Conservation (phyloP, 2,113 vertebrate genomes). For the Pandion haliaetus region DNA sequence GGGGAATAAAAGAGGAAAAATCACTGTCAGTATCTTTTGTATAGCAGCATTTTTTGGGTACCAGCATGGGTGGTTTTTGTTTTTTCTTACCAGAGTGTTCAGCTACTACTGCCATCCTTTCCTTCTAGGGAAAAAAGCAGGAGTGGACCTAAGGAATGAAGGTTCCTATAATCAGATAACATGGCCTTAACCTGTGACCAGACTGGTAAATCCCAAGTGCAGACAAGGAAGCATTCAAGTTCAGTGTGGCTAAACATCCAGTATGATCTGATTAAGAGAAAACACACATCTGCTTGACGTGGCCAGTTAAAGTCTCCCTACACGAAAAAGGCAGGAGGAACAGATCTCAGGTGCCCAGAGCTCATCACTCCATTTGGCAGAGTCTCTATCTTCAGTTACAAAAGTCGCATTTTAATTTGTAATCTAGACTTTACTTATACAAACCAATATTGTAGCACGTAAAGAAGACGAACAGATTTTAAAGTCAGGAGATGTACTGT, state of each 20-base stretch:
- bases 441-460: fast-evolving
- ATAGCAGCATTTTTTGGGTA: neutral
- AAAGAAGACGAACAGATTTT: neutral
- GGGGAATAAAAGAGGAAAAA: neutral
- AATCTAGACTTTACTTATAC: neutral
- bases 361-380: neutral
- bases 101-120: neutral
- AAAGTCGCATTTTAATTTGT: neutral
- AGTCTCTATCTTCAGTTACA: neutral
- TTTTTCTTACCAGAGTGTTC: neutral
- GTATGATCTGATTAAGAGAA: neutral
- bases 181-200: neutral
- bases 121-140: neutral
- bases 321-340: neutral
- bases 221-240: neutral
- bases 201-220: too few species aligned
- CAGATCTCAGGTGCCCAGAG: neutral
- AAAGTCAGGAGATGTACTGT: neutral
- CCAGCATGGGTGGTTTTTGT: fast-evolving
- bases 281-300: neutral
- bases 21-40: neutral
- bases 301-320: neutral
- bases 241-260: neutral
- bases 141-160: neutral
- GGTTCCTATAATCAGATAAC: neutral